Base-by-base conservation (phyloP, 2,888 invertebrate genomes). In the Agrochola macilenta region DNA sequence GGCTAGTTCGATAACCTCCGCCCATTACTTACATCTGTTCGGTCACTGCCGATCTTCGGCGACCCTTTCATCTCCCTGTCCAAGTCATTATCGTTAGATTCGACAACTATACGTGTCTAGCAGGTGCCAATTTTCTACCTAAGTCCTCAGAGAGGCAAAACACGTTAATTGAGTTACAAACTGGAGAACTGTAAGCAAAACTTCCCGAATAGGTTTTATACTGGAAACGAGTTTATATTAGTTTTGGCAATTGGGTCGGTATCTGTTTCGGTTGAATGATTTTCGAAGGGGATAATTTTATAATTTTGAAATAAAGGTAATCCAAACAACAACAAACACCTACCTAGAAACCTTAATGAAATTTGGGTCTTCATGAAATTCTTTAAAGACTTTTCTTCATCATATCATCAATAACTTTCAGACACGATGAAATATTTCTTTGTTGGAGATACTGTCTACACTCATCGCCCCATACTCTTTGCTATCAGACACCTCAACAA, bases 1-100 rank as follows among this genome's bases (percentile, higher is more conserved):
- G 85, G 88, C 83, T 89, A 85, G 92, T 93, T 93, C 92, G 91
- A 92, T 93, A 93, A 93, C 94, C 93, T 92, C 86, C 83, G 82
- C 78, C 83, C 85, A 84, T 84, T 84, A 77, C 74, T 82, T 84
- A 87, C 84, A 85, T 84, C 73, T 85, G 79, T 88, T 82, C 71
- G 88, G 88, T 88, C 89, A 89, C 85, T 88, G 89, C 82, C 88
- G 91, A 90, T 89, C 89, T 90, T 91, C 93, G 93, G 93, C 90
- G 90, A 91, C 91, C 91, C 93, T 95, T 94, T 95, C 92, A 95
- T 95, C 92, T 79, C 74, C 49, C 30, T 74, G 78, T 78, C 83
- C 79, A 84, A 84, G 80, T 76, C 72, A 87, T 86, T 86, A 92
- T 92, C 91, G 90, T 92, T 92, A 93, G 85, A 90, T 87, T 82